phyloP scores from a whole-genome alignment of 64 coral and sea anemone species.

The Montipora foliosa region DNA sequence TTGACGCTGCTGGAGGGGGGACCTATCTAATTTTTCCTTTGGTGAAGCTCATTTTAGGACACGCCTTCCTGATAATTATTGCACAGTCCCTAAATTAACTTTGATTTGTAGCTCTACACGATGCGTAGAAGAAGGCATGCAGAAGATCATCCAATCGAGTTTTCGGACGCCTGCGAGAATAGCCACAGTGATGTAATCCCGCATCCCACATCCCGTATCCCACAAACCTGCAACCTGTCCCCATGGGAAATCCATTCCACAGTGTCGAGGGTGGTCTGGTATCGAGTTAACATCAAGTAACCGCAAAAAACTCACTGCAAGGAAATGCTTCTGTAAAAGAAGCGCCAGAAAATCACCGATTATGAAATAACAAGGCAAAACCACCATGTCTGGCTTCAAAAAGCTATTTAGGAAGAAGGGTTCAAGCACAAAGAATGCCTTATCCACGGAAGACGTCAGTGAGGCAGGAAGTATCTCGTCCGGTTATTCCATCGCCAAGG shows the following conservation, averaged over 20 bases:
- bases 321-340: not conserved
- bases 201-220: too few species aligned
- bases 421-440: constrained; percentile 25
- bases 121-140: too few species aligned
- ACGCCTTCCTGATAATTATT: too few species aligned
- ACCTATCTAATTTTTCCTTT: too few species aligned
- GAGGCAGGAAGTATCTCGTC: constrained; percentile 52
- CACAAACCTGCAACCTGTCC: too few species aligned
- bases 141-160: too few species aligned
- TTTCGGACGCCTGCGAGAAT: too few species aligned
- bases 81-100: too few species aligned
- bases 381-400: constrained; percentile 73
- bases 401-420: constrained; percentile 73
- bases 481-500: constrained; percentile 92
- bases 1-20: too few species aligned
- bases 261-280: not conserved
- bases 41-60: too few species aligned
- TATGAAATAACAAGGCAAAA: not conserved
- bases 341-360: not conserved
- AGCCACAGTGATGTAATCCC: too few species aligned
- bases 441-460: constrained; percentile 66
- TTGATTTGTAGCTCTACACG: too few species aligned
- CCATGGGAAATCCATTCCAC: not conserved
- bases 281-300: not conserved
- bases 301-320: not conserved